phyloP scores from a whole-genome alignment of 1,140 invertebrate species.

The Chironomus tepperi region DNA sequence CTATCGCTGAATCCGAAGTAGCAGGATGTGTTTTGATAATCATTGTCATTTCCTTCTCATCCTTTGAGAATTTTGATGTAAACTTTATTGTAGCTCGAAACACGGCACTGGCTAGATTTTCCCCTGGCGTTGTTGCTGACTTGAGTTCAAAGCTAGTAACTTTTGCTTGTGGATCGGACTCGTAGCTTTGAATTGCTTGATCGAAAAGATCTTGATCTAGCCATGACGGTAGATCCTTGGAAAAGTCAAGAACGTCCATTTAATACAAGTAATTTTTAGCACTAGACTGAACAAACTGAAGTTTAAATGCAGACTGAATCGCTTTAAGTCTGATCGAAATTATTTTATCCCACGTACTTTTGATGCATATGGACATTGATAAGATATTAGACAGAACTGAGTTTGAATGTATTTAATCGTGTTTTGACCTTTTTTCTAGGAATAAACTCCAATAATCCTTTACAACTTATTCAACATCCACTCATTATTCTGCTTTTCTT shows the following conservation, averaged over 20 bases:
- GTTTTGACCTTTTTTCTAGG: too few species aligned
- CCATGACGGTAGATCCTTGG: not conserved
- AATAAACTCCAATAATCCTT: too few species aligned
- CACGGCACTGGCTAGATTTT: not conserved
- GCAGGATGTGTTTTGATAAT: not conserved
- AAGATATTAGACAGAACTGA: too few species aligned
- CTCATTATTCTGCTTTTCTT: too few species aligned
- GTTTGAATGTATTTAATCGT: too few species aligned
- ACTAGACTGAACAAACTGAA: too few species aligned
- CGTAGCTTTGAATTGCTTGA: not conserved
- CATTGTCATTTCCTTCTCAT: not conserved
- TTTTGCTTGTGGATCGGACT: not conserved
- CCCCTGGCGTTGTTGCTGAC: not conserved
- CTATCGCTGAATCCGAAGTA: not conserved
- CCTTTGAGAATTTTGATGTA: not conserved
- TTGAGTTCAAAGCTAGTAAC: not conserved
- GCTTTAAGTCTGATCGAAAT: too few species aligned
- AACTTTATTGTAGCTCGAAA: not conserved
- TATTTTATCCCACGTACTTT: too few species aligned
- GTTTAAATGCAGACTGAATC: too few species aligned
- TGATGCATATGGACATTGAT: too few species aligned
- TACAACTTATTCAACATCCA: too few species aligned
- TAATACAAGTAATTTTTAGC: too few species aligned
- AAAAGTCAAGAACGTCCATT: not conserved
- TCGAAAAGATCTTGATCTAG: not conserved